phyloP scores from a whole-genome alignment of 1,140 invertebrate genomes.

The Drosophila tani region DNA sequence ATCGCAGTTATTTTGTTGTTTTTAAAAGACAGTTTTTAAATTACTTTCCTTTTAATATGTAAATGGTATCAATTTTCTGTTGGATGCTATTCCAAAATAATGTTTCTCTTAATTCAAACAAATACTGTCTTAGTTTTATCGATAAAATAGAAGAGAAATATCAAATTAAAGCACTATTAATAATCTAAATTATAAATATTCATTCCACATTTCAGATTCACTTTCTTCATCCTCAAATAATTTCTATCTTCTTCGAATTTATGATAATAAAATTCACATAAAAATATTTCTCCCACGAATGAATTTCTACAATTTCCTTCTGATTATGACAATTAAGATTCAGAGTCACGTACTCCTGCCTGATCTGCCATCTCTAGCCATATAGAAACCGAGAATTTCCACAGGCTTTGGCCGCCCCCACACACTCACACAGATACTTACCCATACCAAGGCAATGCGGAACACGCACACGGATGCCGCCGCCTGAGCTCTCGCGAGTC shows the following conservation, averaged over 20 bases:
- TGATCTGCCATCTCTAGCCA: conserved; percentile 55
- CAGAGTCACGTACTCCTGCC: conserved; percentile 16
- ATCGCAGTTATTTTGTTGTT: too few relatives aligned
- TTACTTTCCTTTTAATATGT: too few relatives aligned
- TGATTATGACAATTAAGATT: conserved; percentile 27
- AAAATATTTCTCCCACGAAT: neutral
- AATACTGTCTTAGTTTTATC: too few relatives aligned
- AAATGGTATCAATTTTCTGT: too few relatives aligned
- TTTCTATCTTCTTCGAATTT: neutral
- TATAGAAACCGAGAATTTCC: conserved; percentile 17
- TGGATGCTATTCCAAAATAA: too few relatives aligned
- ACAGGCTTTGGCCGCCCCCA: conserved; percentile 45
- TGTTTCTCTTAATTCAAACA: neutral
- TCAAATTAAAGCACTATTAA: too few relatives aligned
- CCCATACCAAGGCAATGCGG: conserved; percentile 28
- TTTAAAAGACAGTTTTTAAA: too few relatives aligned
- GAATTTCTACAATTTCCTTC: conserved; percentile 1
- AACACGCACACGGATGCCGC: conserved; percentile 47
- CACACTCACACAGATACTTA: conserved; percentile 50
- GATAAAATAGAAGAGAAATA: too few relatives aligned
- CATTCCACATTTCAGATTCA: conserved; percentile 6
- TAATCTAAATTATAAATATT: neutral
- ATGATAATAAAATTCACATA: conserved; percentile 3
- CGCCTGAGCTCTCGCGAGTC: conserved; percentile 9
- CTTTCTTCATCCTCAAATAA: neutral